A percentile compares a stretch with the other conserved stretches of the same genome.
phyloP scores from a whole-genome alignment of 1,140 invertebrate species.

The Drosophila guanche region DNA sequence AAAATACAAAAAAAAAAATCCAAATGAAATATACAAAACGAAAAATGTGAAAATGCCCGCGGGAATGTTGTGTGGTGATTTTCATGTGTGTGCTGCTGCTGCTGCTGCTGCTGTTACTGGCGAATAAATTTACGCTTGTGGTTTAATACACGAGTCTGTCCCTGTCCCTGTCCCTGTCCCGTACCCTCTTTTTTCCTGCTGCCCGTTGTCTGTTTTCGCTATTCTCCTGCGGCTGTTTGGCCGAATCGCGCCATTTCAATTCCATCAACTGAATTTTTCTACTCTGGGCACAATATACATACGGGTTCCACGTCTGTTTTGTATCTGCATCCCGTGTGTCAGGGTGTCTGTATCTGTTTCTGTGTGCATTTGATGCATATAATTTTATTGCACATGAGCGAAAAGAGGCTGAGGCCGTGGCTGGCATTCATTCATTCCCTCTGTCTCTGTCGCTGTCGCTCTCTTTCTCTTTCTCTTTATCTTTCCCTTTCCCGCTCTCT shows the following conservation, averaged over 20 bases:
- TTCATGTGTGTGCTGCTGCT: conserved; percentile 37
- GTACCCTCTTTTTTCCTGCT: conserved; percentile 8
- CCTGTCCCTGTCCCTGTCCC: conserved; percentile 2
- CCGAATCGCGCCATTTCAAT: conserved; percentile 58
- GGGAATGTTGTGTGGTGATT: conserved; percentile 66
- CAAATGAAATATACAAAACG: conserved; percentile 6
- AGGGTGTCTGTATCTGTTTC: conserved; percentile 9
- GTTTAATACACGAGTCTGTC: conserved; percentile 66
- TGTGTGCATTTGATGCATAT: conserved; percentile 70
- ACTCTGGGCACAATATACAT: conserved; percentile 15
- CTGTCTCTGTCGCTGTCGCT: too few species aligned
- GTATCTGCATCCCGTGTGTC: conserved; percentile 15
- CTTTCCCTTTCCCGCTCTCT: neutral
- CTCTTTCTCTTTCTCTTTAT: neutral
- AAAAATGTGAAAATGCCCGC: conserved; percentile 58
- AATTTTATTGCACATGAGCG: conserved; percentile 70
- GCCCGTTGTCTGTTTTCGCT: conserved; percentile 9
- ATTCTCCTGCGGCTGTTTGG: conserved; percentile 42
- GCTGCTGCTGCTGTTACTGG: conserved; percentile 22
- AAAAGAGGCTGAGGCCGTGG: conserved; percentile 3
- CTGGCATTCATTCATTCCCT: conserved; percentile 36
- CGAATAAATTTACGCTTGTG: conserved; percentile 78
- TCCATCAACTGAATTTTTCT: conserved; percentile 61
- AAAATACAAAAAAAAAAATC: conserved; percentile 8
- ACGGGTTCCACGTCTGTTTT: conserved; percentile 10